These are phyloP conservation scores for Ptychodera flava DNA, from an alignment of 35 echinoderm and acorn worm genomes.

Conservation along the genomic window DNA sequence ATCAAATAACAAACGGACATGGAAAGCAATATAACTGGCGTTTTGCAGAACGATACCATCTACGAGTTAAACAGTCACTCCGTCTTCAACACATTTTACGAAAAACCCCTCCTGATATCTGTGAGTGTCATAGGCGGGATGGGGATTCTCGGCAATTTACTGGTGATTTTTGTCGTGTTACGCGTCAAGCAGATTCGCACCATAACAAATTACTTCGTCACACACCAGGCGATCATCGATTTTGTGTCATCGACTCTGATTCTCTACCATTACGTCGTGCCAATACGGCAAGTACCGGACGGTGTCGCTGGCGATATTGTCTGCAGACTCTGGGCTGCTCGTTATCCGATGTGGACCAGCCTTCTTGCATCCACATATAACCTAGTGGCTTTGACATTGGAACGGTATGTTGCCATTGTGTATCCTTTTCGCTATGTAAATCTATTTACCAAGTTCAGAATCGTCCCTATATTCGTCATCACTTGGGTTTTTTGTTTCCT, in stretches of 20 bases:
- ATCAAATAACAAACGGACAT: too few species aligned
- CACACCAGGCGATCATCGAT: conserved; percentile 35
- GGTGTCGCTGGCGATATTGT: conserved; percentile 26
- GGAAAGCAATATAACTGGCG: too few species aligned
- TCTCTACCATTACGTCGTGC: conserved; percentile 22
- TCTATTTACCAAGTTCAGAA: conserved; percentile 15
- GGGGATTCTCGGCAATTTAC: conserved; percentile 54
- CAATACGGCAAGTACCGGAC: conserved; percentile 17
- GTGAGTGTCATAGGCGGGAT: conserved; percentile 26
- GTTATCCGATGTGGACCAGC: conserved; percentile 32
- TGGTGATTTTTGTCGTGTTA: conserved; percentile 49
- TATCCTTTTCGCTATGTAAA: conserved; percentile 33
- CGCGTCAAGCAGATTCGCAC: conserved; percentile 32
- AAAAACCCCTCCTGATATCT: too few species aligned
- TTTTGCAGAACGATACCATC: too few species aligned
- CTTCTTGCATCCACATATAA: conserved; percentile 34
- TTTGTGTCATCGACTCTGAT: conserved; percentile 30
- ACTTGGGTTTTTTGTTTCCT: conserved; percentile 23
- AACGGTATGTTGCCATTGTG: conserved; percentile 51
- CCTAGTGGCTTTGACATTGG: conserved; percentile 36
- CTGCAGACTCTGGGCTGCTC: conserved; percentile 33
- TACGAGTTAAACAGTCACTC: too few species aligned
- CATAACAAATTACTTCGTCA: conserved; percentile 39
- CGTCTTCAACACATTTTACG: too few species aligned
- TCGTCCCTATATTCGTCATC: not conserved